These are phyloP conservation scores for Squalus acanthias DNA, from an alignment of 2,797 vertebrate genomes.

Conservation along the genomic window DNA sequence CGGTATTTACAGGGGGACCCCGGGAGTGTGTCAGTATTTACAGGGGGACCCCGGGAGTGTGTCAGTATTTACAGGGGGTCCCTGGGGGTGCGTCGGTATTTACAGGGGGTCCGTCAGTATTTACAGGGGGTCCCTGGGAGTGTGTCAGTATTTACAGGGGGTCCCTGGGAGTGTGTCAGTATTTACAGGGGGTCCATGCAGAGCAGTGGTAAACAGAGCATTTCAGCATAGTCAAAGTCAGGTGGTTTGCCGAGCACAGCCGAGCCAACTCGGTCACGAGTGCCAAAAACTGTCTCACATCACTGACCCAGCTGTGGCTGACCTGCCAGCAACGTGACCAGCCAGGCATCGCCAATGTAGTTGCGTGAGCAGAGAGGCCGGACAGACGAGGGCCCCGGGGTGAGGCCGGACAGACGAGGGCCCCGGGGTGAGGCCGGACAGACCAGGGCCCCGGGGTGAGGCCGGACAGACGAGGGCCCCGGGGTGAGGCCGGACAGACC, in stretches of 20 bases:
- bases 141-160: not conserved
- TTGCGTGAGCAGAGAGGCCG: not conserved
- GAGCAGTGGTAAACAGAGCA: not conserved
- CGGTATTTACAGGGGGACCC: not conserved
- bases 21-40: not conserved
- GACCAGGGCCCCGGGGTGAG: not conserved
- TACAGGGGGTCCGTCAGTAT: too few relatives aligned
- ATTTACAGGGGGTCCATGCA: not conserved
- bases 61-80: too few relatives aligned
- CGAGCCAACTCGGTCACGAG: not conserved
- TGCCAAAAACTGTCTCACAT: not conserved
- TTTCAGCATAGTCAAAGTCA: not conserved
- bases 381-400: too few relatives aligned
- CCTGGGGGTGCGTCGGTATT: too few relatives aligned
- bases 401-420: not conserved
- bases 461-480: not conserved
- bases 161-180: not conserved
- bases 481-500: not conserved
- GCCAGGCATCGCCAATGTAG: not conserved
- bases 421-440: too few relatives aligned
- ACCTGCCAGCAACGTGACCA: not conserved
- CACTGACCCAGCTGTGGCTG: not conserved
- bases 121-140: too few relatives aligned
- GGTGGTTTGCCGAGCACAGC: not conserved
- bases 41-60: too few relatives aligned